Evolutionary conservation across 2,113 vertebrate genomes (phyloP).

Genomic region (Pseudorasbora parva): DNA sequence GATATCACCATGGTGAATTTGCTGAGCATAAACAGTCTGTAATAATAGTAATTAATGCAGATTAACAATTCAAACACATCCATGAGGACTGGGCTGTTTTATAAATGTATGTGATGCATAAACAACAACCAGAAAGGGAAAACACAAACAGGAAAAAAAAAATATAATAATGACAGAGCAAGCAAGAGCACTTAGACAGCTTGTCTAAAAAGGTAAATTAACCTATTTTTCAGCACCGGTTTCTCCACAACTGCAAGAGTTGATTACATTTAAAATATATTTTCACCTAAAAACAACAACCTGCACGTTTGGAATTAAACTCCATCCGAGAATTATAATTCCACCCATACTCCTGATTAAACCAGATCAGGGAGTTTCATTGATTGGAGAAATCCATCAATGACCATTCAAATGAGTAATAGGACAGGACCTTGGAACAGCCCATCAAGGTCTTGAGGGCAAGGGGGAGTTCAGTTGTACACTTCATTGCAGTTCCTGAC

Average conservation of each 20-base stretch:
- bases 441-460: conserved; percentile 8
- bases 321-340: neutral
- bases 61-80: no score
- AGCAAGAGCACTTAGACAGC: neutral
- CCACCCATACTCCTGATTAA: neutral
- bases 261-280: neutral
- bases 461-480: neutral
- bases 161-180: no score
- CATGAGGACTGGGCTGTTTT: neutral
- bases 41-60: neutral
- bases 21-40: neutral
- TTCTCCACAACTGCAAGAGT: neutral
- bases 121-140: neutral
- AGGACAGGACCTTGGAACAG: conserved; percentile 20
- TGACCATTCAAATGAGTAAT: conserved; percentile 46
- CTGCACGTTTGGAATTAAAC: conserved; percentile 2
- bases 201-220: neutral
- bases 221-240: neutral
- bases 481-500: conserved; percentile 19
- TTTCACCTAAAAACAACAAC: neutral
- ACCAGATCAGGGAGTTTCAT: conserved; percentile 23
- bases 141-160: neutral
- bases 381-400: conserved; percentile 37
- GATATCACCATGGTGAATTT: no score
- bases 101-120: neutral